Conservation (phyloP, 2,113 vertebrate species). For the Notechis scutatus region DNA sequence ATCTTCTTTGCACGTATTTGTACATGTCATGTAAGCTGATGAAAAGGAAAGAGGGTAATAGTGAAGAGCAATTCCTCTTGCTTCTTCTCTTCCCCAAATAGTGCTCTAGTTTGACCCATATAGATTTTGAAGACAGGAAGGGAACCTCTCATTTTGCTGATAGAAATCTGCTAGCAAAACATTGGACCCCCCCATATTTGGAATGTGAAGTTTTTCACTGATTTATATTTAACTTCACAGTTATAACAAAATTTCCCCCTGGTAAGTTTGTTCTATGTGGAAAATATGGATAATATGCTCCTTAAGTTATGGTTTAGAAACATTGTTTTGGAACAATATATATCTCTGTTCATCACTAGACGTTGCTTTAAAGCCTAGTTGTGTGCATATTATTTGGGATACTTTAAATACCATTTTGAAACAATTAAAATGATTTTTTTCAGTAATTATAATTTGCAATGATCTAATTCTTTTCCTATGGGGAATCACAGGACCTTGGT, state of each 20-base stretch:
- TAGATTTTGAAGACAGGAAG: not conserved
- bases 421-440: not conserved
- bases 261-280: slow-evolving; percentile 18
- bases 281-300: slow-evolving; percentile 23
- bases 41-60: not conserved
- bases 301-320: not conserved
- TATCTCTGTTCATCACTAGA: not conserved
- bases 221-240: not conserved
- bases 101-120: not conserved
- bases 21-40: not conserved
- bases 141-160: not conserved
- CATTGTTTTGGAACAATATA: not conserved
- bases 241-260: slow-evolving; percentile 9
- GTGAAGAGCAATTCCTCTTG: not conserved
- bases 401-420: slow-evolving; percentile 20
- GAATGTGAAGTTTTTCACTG: not conserved
- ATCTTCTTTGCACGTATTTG: not conserved
- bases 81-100: not conserved
- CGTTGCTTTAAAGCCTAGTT: slow-evolving; percentile 1
- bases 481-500: not conserved
- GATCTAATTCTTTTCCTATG: not conserved
- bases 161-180: not conserved
- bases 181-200: not conserved
- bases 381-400: slow-evolving; percentile 6
- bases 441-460: slow-evolving; percentile 15